These are phyloP conservation scores for Cabera pusaria DNA, from an alignment of 2,888 invertebrate genomes.

Conservation along the genomic window DNA sequence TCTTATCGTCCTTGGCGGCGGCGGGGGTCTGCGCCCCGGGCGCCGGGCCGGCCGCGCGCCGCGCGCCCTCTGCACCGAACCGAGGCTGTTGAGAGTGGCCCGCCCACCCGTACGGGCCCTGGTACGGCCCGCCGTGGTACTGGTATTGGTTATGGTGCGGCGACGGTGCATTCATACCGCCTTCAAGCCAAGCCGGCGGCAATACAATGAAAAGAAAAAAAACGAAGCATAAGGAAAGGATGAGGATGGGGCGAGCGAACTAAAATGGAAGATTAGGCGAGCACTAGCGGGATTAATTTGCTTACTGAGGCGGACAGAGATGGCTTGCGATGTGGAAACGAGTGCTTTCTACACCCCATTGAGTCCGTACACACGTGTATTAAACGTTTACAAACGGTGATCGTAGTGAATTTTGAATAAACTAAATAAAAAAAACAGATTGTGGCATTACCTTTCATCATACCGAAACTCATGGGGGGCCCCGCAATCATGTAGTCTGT, in stretches of 20 bases:
- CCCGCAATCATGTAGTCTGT: conserved; percentile 89
- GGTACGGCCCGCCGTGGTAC: conserved; percentile 80
- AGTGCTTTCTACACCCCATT: conserved; percentile 72
- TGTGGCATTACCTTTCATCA: conserved; percentile 91
- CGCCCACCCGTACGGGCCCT: conserved; percentile 52
- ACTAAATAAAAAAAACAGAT: conserved; percentile 58
- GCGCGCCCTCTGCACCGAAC: conserved; percentile 79
- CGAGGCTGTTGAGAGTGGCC: conserved; percentile 61
- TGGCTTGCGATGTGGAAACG: conserved; percentile 69
- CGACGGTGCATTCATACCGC: conserved; percentile 83
- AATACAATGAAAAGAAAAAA: conserved; percentile 83
- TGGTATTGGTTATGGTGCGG: conserved; percentile 81
- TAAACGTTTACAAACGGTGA: too few species aligned
- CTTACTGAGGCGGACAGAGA: conserved; percentile 45
- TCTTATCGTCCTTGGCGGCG: conserved; percentile 83
- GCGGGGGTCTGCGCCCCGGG: conserved; percentile 26
- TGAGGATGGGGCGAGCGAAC: conserved; percentile 55
- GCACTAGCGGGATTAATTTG: conserved; percentile 57
- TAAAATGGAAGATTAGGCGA: conserved; percentile 61
- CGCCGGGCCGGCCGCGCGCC: conserved; percentile 52
- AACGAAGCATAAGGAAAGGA: conserved; percentile 78
- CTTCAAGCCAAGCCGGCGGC: conserved; percentile 81
- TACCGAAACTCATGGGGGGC: conserved; percentile 93
- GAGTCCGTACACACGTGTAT: conserved; percentile 72
- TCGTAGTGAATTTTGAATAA: conserved; percentile 62